Conservation (phyloP, 2,797 vertebrate species). For the Onychomys arenicola region DNA sequence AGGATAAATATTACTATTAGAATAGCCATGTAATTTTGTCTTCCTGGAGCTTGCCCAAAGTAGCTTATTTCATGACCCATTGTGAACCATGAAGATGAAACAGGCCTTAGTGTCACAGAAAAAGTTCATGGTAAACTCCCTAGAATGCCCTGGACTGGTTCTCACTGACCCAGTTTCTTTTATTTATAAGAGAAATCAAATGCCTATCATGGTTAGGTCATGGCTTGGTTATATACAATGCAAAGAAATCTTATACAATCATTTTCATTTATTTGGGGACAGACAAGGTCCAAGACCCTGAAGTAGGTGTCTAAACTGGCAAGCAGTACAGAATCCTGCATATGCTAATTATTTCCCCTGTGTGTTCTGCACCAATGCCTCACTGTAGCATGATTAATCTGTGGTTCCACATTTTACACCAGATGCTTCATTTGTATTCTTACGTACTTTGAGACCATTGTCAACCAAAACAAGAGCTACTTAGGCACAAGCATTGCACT, state of each 20-base stretch:
- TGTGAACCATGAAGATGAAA: not conserved
- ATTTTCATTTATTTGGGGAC: not conserved
- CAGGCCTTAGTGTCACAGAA: not conserved
- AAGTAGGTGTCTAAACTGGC: not conserved
- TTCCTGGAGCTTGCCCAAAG: not conserved
- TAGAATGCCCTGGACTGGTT: not conserved
- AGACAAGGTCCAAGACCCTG: not conserved
- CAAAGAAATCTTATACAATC: not conserved
- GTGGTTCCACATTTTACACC: not conserved
- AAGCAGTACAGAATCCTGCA: not conserved
- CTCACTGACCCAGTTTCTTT: not conserved
- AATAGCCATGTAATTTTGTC: not conserved
- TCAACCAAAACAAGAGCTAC: not conserved
- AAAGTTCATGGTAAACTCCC: not conserved
- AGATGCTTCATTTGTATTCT: not conserved
- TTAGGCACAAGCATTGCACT: not conserved
- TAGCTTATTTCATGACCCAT: not conserved
- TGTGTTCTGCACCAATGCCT: not conserved
- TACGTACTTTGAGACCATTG: not conserved
- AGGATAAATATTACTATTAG: not conserved
- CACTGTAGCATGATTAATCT: not conserved
- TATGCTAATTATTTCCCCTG: not conserved
- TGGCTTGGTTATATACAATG: not conserved
- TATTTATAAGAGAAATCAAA: not conserved
- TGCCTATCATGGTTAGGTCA: accelerated